Evolutionary conservation across 1,140 invertebrate species (phyloP).

Genomic region (Carposina sasakii): DNA sequence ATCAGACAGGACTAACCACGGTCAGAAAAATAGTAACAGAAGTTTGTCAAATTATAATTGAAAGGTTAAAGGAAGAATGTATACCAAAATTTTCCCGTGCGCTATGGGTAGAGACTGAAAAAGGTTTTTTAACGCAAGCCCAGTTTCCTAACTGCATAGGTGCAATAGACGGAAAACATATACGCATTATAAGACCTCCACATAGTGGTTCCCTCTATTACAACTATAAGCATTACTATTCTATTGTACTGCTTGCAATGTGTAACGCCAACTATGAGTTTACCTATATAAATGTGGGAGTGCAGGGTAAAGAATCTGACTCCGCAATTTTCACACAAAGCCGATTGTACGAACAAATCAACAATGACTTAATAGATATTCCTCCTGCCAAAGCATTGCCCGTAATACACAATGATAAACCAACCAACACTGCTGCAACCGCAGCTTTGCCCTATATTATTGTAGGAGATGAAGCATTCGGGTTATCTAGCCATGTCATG

Average conservation of each 20-base stretch:
- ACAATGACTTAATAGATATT: constrained; percentile 24
- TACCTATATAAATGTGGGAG: constrained; percentile 20
- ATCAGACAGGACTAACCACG: constrained; percentile 25
- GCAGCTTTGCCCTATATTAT: too few relatives aligned
- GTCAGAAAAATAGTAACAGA: too few relatives aligned
- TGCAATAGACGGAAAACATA: too few relatives aligned
- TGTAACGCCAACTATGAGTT: constrained; percentile 21
- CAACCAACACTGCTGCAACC: constrained; percentile 22
- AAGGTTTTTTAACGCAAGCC: constrained; percentile 23
- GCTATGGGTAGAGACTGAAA: constrained; percentile 20
- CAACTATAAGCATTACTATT: too few relatives aligned
- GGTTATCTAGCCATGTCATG: too few relatives aligned
- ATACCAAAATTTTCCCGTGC: constrained; percentile 22
- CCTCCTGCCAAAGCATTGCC: constrained; percentile 25
- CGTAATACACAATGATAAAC: constrained; percentile 23
- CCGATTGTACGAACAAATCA: constrained; percentile 21
- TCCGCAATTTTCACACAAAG: too few relatives aligned
- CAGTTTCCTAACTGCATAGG: constrained; percentile 23
- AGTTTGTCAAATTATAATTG: constrained; percentile 24
- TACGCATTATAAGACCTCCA: too few relatives aligned
- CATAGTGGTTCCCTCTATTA: too few relatives aligned
- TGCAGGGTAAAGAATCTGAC: too few relatives aligned
- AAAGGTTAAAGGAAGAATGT: constrained; percentile 22
- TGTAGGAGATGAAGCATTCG: constrained; percentile 23
- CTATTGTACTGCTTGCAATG: too few relatives aligned